Percentiles rank a stretch among this genome's conserved stretches.
These are phyloP conservation scores for Hymenochirus boettgeri DNA, from an alignment of 2,113 vertebrate genomes.

Conservation along the genomic window DNA sequence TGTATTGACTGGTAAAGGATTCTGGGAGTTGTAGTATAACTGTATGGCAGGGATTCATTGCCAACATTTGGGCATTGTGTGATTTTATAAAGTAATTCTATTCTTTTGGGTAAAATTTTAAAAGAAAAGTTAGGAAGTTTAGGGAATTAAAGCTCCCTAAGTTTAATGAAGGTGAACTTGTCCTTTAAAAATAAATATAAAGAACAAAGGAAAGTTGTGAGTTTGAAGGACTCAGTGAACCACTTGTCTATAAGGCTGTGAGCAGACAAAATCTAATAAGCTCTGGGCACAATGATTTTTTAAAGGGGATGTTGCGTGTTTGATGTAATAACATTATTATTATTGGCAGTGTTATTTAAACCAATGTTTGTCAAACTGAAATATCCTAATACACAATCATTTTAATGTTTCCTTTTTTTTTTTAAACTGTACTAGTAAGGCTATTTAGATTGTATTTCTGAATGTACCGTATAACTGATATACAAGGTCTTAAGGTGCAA, in stretches of 20 bases:
- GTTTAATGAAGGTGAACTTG: too few relatives aligned
- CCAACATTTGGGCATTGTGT: too few relatives aligned
- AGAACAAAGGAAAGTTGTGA: too few relatives aligned
- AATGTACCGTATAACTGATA: constrained; percentile 55
- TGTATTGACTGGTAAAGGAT: too few relatives aligned
- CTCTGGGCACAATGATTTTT: neutral
- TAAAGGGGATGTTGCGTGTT: neutral
- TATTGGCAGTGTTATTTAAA: constrained; percentile 8
- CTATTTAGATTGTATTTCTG: constrained; percentile 53
- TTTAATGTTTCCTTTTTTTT: constrained; percentile 24
- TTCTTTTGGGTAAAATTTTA: too few relatives aligned
- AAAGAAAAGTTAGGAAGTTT: too few relatives aligned
- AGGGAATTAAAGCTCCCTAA: too few relatives aligned
- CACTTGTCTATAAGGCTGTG: neutral
- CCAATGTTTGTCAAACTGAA: constrained; percentile 4
- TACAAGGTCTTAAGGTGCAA: constrained; percentile 48
- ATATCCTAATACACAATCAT: neutral
- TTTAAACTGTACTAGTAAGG: constrained; percentile 61
- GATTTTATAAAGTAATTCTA: too few relatives aligned
- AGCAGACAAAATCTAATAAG: neutral
- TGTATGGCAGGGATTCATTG: too few relatives aligned
- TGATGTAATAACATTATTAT: neutral
- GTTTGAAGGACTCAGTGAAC: too few relatives aligned
- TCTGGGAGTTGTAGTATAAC: too few relatives aligned
- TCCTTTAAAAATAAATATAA: too few relatives aligned